These are phyloP conservation scores for Oreotrochilus melanogaster DNA, from an alignment of 2,113 vertebrate species.

Conservation along the genomic window DNA sequence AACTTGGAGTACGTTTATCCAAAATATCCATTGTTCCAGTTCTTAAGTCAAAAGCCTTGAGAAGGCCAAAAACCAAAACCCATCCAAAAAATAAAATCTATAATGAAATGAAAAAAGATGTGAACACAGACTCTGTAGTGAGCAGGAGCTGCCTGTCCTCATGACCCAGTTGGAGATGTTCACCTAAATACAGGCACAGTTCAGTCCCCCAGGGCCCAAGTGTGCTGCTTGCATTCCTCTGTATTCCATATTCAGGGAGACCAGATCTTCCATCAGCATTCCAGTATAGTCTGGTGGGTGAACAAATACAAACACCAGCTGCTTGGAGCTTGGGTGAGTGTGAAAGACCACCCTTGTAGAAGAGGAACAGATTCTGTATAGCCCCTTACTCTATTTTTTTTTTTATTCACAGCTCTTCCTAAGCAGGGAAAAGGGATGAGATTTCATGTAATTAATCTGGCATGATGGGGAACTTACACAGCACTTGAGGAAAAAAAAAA, in stretches of 20 bases:
- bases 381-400: background rate
- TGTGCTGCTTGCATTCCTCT: background rate
- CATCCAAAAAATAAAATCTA: background rate
- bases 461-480: background rate
- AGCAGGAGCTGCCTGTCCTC: background rate
- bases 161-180: background rate
- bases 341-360: background rate
- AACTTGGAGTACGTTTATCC: background rate
- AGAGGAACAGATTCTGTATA: background rate
- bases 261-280: background rate
- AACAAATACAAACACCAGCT: background rate
- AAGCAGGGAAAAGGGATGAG: background rate
- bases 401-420: background rate
- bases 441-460: background rate
- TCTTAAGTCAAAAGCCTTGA: background rate
- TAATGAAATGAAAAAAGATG: background rate
- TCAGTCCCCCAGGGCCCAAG: background rate
- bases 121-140: accelerated
- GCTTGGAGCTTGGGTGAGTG: background rate
- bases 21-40: background rate
- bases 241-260: accelerated
- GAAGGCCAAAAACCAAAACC: background rate
- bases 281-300: background rate
- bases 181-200: background rate
- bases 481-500: background rate